Conservation (phyloP, 2,888 invertebrate genomes). For the Holacanthella duospinosa region DNA sequence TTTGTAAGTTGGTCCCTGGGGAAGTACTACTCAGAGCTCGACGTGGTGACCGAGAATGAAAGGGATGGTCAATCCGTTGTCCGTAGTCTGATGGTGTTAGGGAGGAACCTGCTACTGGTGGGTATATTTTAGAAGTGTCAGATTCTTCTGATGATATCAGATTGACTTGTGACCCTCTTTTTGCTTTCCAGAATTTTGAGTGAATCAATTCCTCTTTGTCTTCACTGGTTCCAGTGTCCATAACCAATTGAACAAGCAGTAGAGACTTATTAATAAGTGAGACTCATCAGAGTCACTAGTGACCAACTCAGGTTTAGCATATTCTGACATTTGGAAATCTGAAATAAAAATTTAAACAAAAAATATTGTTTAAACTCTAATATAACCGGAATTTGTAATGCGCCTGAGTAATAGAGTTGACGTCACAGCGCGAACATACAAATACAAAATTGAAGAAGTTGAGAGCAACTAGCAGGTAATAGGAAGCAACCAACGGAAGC, state of each 20-base stretch:
- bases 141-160: not conserved
- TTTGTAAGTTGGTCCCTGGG: slow-evolving; percentile 20
- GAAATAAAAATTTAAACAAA: slow-evolving; percentile 12
- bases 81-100: not conserved
- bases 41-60: not conserved
- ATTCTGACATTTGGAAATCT: slow-evolving; percentile 28
- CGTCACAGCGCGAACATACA: no score
- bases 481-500: no score
- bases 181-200: slow-evolving; percentile 37
- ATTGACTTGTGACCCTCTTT: slow-evolving; percentile 11
- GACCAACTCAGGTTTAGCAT: not conserved
- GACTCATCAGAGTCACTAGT: not conserved
- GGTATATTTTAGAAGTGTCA: not conserved
- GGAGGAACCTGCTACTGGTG: not conserved
- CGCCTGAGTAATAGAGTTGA: no score
- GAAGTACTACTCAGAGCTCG: not conserved
- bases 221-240: slow-evolving; percentile 34
- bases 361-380: not conserved
- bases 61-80: not conserved
- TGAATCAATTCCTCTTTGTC: slow-evolving; percentile 31
- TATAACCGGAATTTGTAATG: not conserved
- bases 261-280: no score
- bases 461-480: no score
- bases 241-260: slow-evolving; percentile 13
- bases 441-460: no score